Evolutionary conservation across 2,113 vertebrate species (phyloP), one percentile per base, ranked within the genome.

Genomic region (Leiothrix lutea): DNA sequence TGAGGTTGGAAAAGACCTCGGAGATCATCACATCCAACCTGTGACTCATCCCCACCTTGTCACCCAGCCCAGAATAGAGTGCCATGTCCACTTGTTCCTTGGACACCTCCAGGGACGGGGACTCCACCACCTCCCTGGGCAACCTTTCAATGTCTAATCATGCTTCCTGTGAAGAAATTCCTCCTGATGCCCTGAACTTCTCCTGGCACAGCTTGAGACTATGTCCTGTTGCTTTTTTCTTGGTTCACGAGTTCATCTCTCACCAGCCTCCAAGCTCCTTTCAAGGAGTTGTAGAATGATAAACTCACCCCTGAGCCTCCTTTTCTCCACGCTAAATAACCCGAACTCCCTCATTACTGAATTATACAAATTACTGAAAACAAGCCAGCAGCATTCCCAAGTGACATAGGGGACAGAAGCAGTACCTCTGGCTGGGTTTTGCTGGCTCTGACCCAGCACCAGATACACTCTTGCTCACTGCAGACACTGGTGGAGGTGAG

Each of bases 381-480:
- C 70, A 31, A 35, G 72, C 9, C 35, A 40, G 22, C 6, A 64
- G 25, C 23, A 8, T 45, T 84, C 66, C n/a, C 33, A 62, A 33
- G 17, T 1, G 2, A 40, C 4, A 20, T 1, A 29, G 1, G 4
- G 16, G 22, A 62, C 12, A 72, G 28, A 31, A 77, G 26, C 3
- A 40, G 24, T 90, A 99, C 99, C 99, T 98, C 70, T 98, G 98
- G 90, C 96, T 99, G 77, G 98, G 95, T 95, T 99, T 99, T 33
- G 98, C 93, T 29, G 98, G 75, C 71, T 99, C 99, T 1, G 98
- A 95, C 23, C 53, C 74, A 28, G 96, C 80, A 53, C 86, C 87
- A 5, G 98, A 88, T 8, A 97, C 94, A 3, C 97, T 97, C 96
- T 99, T 99, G 95, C 90, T 99, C 72, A 98, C 97, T 0, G 83